Conservation (phyloP, 2,797 vertebrate species). For the Sebastes nivosus region DNA sequence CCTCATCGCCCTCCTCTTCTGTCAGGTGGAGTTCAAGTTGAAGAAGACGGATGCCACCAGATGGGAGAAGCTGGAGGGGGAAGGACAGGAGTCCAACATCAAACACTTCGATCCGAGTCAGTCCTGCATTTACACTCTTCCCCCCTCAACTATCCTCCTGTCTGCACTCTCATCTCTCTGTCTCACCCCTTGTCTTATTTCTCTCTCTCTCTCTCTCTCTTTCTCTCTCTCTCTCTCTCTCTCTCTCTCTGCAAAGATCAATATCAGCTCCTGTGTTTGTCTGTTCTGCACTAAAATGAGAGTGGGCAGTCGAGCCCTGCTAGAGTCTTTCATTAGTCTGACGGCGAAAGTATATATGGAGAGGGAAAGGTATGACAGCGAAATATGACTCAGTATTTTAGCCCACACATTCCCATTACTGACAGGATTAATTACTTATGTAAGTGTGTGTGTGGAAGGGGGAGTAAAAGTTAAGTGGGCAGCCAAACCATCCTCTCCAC, state of each 20-base stretch:
- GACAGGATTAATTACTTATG: constrained; percentile 75
- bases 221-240: constrained; percentile 11
- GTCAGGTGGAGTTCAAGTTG: constrained; percentile 97
- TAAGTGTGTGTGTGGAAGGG: constrained; percentile 46
- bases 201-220: not conserved
- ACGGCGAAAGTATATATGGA: constrained; percentile 63
- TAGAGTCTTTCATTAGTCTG: constrained; percentile 70
- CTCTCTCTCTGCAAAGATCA: constrained; percentile 53
- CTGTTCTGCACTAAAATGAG: constrained; percentile 66
- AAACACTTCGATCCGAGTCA: constrained; percentile 81
- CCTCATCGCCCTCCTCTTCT: constrained; percentile 6
- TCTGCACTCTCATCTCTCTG: constrained; percentile 16
- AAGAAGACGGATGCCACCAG: constrained; percentile 92
- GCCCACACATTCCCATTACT: constrained; percentile 69
- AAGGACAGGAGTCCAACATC: constrained; percentile 78
- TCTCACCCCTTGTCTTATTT: constrained; percentile 2
- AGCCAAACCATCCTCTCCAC: constrained; percentile 35
- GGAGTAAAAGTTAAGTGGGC: constrained; percentile 55
- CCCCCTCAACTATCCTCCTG: not conserved
- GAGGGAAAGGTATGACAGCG: constrained; percentile 64
- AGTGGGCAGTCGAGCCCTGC: constrained; percentile 67
- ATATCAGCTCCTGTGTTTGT: constrained; percentile 67
- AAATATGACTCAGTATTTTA: constrained; percentile 67
- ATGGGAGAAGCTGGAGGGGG: constrained; percentile 86
- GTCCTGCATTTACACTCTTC: constrained; percentile 51